Percentiles rank a stretch among this genome's conserved stretches.
Conservation (phyloP, 1,140 invertebrate species). For the Spodoptera frugiperda region DNA sequence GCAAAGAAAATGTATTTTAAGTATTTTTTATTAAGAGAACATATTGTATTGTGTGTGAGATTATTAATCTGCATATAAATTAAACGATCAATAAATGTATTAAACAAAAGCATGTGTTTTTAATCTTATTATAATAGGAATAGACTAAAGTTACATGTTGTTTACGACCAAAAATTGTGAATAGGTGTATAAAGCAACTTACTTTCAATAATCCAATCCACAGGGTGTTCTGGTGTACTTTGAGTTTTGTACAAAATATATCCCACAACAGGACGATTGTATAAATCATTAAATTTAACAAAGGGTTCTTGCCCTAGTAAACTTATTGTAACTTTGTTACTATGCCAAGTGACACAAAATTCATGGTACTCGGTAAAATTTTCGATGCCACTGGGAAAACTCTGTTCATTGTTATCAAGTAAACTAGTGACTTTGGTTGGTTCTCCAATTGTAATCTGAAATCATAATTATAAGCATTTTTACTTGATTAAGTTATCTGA, state of each 20-base stretch:
- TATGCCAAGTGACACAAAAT: slow-evolving; percentile 61
- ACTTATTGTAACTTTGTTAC: slow-evolving; percentile 53
- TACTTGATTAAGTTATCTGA: too few relatives aligned
- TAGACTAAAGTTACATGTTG: background rate
- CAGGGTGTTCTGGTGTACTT: background rate
- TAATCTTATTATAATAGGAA: too few relatives aligned
- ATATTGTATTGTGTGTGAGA: too few relatives aligned
- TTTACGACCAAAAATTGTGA: too few relatives aligned
- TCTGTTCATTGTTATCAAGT: background rate
- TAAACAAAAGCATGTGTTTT: too few relatives aligned
- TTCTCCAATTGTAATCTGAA: slow-evolving; percentile 49
- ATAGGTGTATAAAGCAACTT: slow-evolving; percentile 26
- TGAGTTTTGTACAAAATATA: slow-evolving; percentile 24
- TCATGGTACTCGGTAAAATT: slow-evolving; percentile 52
- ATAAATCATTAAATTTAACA: slow-evolving; percentile 5
- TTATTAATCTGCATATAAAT: too few relatives aligned
- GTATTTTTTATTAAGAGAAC: too few relatives aligned
- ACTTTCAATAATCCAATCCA: slow-evolving; percentile 52
- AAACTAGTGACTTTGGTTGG: slow-evolving; percentile 33
- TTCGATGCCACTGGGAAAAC: slow-evolving; percentile 5
- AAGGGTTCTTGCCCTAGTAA: slow-evolving; percentile 11
- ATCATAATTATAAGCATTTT: slow-evolving; percentile 14
- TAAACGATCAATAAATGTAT: background rate
- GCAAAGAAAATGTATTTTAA: slow-evolving; percentile 2
- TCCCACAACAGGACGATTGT: slow-evolving; percentile 29